Evolutionary conservation across 1,140 invertebrate species (phyloP).

Genomic region (Drosophila sechellia): DNA sequence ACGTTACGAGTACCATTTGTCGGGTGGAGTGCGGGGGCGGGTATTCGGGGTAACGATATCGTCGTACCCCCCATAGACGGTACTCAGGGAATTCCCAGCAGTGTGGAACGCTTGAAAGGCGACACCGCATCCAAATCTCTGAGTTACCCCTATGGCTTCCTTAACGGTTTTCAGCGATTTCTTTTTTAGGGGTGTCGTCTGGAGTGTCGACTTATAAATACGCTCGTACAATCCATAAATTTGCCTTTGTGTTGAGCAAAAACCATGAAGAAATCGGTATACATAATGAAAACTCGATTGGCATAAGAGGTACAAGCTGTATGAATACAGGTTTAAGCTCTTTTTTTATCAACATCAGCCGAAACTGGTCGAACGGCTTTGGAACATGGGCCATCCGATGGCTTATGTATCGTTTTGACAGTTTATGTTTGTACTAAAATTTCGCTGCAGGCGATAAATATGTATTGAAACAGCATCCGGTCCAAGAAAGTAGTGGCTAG

Average conservation of each 20-base stretch:
- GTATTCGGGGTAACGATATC: slow-evolving; percentile 1
- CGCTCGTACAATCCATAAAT: slow-evolving; percentile 14
- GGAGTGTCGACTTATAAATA: slow-evolving; percentile 32
- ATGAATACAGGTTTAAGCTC: slow-evolving; percentile 57
- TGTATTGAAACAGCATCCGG: slow-evolving; percentile 11
- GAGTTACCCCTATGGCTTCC: slow-evolving; percentile 33
- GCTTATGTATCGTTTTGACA: slow-evolving; percentile 48
- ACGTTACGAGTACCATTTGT: slow-evolving; percentile 14
- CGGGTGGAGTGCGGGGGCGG: slow-evolving; percentile 29
- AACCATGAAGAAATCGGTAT: slow-evolving; percentile 53
- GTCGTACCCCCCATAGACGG: slow-evolving; percentile 19
- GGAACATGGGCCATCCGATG: slow-evolving; percentile 16
- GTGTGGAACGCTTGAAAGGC: slow-evolving; percentile 31
- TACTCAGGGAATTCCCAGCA: slow-evolving; percentile 26
- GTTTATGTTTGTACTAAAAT: slow-evolving; percentile 44
- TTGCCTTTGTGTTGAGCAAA: slow-evolving; percentile 41
- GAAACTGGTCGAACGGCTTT: slow-evolving; percentile 62
- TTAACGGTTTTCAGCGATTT: slow-evolving; percentile 31
- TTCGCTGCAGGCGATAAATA: slow-evolving; percentile 28
- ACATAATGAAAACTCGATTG: slow-evolving; percentile 54
- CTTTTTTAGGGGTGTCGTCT: slow-evolving; percentile 35
- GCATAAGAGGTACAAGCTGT: slow-evolving; percentile 47
- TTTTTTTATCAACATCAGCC: slow-evolving; percentile 38
- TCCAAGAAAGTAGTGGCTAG: slow-evolving; percentile 2
- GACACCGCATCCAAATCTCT: slow-evolving; percentile 33